phyloP scores from a whole-genome alignment of 2,888 invertebrate species.

The Tenthredo notha region DNA sequence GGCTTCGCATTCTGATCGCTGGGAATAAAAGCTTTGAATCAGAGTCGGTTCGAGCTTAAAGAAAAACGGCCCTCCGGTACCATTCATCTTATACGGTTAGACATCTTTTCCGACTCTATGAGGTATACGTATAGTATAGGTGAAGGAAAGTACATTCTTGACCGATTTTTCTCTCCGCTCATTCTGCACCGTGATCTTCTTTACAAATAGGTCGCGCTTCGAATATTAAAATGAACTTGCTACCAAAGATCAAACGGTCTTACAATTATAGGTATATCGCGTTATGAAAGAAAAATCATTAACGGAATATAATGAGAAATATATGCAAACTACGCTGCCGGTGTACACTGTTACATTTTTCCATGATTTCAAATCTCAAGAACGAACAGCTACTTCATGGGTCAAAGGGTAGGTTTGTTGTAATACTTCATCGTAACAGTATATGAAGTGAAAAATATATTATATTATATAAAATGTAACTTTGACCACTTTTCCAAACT shows the following conservation, averaged over 20 bases:
- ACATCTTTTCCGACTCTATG: background rate
- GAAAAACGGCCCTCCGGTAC: background rate
- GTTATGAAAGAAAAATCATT: background rate
- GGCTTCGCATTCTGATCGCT: background rate
- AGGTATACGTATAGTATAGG: background rate
- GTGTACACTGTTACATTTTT: background rate
- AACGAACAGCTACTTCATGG: background rate
- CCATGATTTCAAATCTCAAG: background rate
- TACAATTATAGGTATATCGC: too few species aligned
- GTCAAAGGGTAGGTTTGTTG: slow-evolving; percentile 1
- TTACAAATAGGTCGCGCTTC: background rate
- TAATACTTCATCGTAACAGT: background rate
- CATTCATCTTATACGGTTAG: background rate
- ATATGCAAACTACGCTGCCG: background rate
- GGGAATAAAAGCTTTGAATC: background rate
- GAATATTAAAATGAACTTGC: background rate
- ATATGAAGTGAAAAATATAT: too few species aligned
- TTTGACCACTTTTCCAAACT: background rate
- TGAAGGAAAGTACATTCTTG: background rate
- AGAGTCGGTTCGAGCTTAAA: background rate
- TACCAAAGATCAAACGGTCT: background rate
- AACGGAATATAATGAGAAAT: background rate
- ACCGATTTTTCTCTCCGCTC: background rate
- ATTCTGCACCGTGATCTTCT: background rate
- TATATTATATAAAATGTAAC: too few species aligned